Evolutionary conservation across 1,140 invertebrate genomes (phyloP).

Genomic region (Micrasema minimum): DNA sequence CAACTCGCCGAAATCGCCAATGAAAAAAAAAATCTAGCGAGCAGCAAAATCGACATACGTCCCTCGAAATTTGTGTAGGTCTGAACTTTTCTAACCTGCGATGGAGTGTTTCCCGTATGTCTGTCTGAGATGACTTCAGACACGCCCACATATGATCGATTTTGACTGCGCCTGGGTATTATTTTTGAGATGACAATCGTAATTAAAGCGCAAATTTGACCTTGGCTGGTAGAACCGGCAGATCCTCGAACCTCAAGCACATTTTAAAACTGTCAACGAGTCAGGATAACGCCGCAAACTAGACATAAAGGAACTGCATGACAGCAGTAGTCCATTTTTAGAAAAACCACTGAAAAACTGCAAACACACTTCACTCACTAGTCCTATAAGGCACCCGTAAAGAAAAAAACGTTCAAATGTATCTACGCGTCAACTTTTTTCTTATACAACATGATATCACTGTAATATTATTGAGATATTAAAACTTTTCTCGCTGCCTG

Average conservation of each 20-base stretch:
- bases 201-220: conserved; percentile 32
- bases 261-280: conserved; percentile 28
- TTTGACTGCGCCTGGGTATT: conserved; percentile 33
- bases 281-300: conserved; percentile 22
- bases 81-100: background rate
- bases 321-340: conserved; percentile 44
- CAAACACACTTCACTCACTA: conserved; percentile 31
- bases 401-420: background rate
- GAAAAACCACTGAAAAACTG: conserved; percentile 33
- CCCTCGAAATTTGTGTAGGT: background rate
- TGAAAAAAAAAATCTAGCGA: conserved; percentile 17
- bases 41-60: conserved; percentile 8
- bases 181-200: conserved; percentile 31
- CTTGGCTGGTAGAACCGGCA: conserved; percentile 20
- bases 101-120: conserved; percentile 20
- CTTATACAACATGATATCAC: conserved; percentile 25
- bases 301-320: conserved; percentile 29
- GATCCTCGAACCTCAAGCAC: conserved; percentile 6
- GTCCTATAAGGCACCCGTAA: conserved; percentile 33
- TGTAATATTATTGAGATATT: conserved; percentile 36
- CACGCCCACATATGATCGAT: conserved; percentile 48
- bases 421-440: conserved; percentile 12
- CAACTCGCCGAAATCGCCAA: conserved; percentile 21
- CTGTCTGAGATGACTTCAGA: conserved; percentile 38
- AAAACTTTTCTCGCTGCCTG: conserved; percentile 37